Conservation (phyloP, 2,797 vertebrate genomes). For the Serranus cabrilla region DNA sequence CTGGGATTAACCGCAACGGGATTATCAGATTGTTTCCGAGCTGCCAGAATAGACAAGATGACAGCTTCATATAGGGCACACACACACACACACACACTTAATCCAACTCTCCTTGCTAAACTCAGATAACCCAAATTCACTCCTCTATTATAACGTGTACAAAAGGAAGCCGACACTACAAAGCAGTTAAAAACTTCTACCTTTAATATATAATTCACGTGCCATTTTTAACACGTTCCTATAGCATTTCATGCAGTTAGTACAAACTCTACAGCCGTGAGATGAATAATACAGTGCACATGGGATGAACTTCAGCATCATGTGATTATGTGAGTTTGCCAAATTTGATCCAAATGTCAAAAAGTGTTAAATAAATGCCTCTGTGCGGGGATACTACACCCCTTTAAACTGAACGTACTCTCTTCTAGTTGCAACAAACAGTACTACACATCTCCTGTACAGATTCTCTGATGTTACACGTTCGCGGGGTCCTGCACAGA, state of each 20-base stretch:
- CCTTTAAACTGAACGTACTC: slow-evolving; percentile 42
- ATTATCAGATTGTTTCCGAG: slow-evolving; percentile 85
- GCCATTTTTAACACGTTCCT: slow-evolving; percentile 62
- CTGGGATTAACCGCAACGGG: slow-evolving; percentile 81
- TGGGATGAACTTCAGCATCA: slow-evolving; percentile 55
- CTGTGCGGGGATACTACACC: slow-evolving; percentile 34
- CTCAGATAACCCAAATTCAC: slow-evolving; percentile 51
- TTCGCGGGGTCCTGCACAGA: slow-evolving; percentile 51
- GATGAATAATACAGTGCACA: slow-evolving; percentile 58
- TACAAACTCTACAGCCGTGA: slow-evolving; percentile 72
- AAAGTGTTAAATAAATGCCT: slow-evolving; percentile 43
- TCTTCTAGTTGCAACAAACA: slow-evolving; percentile 64
- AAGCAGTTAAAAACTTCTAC: slow-evolving; percentile 84
- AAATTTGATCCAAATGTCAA: slow-evolving; percentile 40
- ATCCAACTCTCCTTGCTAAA: slow-evolving; percentile 61
- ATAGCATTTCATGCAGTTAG: slow-evolving; percentile 73
- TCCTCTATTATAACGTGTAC: slow-evolving; percentile 47
- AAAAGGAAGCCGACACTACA: slow-evolving; percentile 77
- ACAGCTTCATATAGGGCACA: slow-evolving; percentile 75
- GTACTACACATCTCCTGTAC: slow-evolving; percentile 60
- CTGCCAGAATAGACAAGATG: slow-evolving; percentile 77
- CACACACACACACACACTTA: slow-evolving; percentile 48
- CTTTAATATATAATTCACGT: slow-evolving; percentile 81
- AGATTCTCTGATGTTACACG: slow-evolving; percentile 52
- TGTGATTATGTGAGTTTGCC: slow-evolving; percentile 31